Conservation (phyloP, 2,888 invertebrate species). For the Acheta domesticus region DNA sequence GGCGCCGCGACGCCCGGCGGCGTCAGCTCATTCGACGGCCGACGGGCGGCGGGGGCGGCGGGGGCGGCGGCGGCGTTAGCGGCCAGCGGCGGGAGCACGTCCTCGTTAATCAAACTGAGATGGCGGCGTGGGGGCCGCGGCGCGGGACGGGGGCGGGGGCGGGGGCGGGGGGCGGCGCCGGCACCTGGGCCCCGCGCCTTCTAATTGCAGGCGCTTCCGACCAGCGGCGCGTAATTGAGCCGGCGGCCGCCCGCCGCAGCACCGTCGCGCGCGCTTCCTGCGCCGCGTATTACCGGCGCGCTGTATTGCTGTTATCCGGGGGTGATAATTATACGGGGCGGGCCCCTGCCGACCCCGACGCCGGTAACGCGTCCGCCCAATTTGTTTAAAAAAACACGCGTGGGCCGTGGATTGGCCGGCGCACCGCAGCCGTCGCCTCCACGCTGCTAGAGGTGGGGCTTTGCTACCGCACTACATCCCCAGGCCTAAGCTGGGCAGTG, state of each 20-base stretch:
- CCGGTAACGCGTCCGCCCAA: slow-evolving; percentile 6
- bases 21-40: no score
- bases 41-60: no score
- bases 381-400: background rate
- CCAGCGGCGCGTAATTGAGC: slow-evolving; percentile 8
- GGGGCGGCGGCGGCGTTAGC: no score
- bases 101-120: slow-evolving; percentile 10
- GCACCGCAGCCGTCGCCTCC: background rate
- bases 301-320: slow-evolving; percentile 1
- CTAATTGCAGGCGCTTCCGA: slow-evolving; percentile 1
- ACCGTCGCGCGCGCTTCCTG: slow-evolving; percentile 1
- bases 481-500: no score
- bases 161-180: background rate
- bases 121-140: background rate
- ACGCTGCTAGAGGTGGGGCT: no score
- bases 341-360: background rate
- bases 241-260: slow-evolving; percentile 6
- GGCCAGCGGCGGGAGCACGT: background rate
- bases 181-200: slow-evolving; percentile 1
- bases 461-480: no score
- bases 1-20: no score
- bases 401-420: slow-evolving; percentile 3
- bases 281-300: background rate
- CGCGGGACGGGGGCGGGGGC: background rate
- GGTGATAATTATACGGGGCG: slow-evolving; percentile 7